These are phyloP conservation scores for Leucopsar rothschildi DNA, from an alignment of 2,113 vertebrate genomes.

Conservation along the genomic window DNA sequence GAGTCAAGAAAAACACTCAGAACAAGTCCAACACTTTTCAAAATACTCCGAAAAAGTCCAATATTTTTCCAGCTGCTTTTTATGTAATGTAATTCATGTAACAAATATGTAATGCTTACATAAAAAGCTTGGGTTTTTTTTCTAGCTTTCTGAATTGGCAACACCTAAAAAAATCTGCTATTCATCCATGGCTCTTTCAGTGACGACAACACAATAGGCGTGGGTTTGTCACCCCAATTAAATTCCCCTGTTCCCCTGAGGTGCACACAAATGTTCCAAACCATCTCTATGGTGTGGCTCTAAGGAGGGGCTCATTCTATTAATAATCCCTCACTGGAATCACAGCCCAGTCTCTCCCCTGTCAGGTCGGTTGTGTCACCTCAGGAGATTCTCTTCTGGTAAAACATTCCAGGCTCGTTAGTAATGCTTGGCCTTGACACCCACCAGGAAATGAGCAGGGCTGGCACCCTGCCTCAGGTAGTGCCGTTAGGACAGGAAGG, in stretches of 20 bases:
- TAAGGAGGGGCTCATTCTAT: not conserved
- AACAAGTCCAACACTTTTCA: not conserved
- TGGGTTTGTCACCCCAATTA: not conserved
- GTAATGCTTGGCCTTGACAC: not conserved
- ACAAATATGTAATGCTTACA: no score
- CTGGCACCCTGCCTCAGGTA: not conserved
- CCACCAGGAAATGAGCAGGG: not conserved
- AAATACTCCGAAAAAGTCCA: not conserved
- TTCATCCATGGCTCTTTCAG: not conserved
- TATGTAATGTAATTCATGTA: not conserved
- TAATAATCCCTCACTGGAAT: not conserved
- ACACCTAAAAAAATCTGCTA: not conserved
- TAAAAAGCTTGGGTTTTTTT: not conserved
- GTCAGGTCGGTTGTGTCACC: not conserved
- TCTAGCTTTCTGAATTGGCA: not conserved
- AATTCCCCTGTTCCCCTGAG: not conserved
- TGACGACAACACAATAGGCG: not conserved
- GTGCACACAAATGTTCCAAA: not conserved
- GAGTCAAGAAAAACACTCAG: not conserved
- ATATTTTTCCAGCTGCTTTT: not conserved
- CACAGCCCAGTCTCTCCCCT: not conserved
- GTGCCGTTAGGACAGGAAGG: not conserved
- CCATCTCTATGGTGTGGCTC: not conserved
- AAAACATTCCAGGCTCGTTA: not conserved
- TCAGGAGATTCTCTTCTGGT: not conserved